These are phyloP conservation scores for Myiozetetes cayanensis DNA, from an alignment of 2,113 vertebrate genomes.

Conservation along the genomic window DNA sequence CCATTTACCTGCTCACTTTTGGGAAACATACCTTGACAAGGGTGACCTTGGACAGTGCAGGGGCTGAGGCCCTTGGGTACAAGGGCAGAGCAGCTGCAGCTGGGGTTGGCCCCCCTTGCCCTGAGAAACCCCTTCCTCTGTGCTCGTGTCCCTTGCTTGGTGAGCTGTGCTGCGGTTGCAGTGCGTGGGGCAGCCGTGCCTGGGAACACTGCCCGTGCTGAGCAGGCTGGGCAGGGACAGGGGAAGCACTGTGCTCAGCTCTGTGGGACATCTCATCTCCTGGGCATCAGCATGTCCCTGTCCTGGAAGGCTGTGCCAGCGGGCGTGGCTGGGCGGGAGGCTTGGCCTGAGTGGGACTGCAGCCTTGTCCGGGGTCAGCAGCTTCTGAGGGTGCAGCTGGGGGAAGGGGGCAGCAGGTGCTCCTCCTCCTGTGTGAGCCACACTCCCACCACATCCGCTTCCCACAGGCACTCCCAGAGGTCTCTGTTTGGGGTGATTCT, in stretches of 20 bases:
- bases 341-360: not conserved
- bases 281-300: rapidly evolving
- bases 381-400: not conserved
- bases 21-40: not conserved
- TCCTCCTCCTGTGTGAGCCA: not conserved
- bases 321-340: rapidly evolving
- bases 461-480: not conserved
- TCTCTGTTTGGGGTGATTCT: not conserved
- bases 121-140: not conserved
- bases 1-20: not conserved
- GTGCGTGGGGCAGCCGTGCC: not conserved
- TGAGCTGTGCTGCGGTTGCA: not conserved
- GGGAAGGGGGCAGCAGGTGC: not conserved
- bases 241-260: not conserved
- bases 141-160: not conserved
- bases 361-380: not conserved
- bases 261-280: not conserved
- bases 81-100: not conserved
- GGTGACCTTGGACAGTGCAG: not conserved
- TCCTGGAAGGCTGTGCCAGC: rapidly evolving
- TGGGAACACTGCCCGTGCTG: not conserved
- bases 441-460: not conserved
- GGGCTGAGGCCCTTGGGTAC: not conserved
- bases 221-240: rapidly evolving
- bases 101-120: not conserved